These are phyloP conservation scores for Ommatoiulus sabulosus DNA, from an alignment of 2,888 invertebrate genomes.

Conservation along the genomic window DNA sequence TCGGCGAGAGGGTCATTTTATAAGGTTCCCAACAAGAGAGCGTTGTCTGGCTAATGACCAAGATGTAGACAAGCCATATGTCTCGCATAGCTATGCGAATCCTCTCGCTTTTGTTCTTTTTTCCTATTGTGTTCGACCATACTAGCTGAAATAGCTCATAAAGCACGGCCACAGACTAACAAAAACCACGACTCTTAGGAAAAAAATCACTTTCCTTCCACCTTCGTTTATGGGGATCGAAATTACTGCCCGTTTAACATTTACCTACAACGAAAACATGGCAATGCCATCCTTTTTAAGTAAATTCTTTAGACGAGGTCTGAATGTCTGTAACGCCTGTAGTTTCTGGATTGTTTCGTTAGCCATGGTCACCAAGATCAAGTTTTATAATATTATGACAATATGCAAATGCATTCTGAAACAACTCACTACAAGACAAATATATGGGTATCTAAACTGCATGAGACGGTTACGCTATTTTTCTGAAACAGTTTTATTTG, in stretches of 20 bases:
- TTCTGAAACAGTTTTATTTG: neutral
- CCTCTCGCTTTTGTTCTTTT: constrained; percentile 45
- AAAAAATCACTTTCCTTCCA: neutral
- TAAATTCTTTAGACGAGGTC: neutral
- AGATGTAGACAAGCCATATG: constrained; percentile 46
- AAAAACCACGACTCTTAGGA: constrained; percentile 5
- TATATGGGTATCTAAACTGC: too few relatives aligned
- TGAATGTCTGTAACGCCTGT: neutral
- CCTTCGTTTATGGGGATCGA: constrained; percentile 32
- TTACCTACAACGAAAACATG: neutral
- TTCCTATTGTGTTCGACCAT: constrained; percentile 22
- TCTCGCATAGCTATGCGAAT: constrained; percentile 55
- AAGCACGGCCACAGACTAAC: constrained; percentile 49
- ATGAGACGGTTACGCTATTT: neutral
- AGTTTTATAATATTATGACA: neutral
- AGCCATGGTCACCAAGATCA: neutral
- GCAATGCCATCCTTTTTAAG: neutral
- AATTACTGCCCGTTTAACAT: constrained; percentile 3
- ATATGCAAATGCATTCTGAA: neutral
- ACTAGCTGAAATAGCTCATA: constrained; percentile 54
- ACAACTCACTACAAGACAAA: neutral
- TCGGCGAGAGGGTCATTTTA: constrained; percentile 15
- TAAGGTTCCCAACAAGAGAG: neutral
- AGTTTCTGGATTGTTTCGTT: constrained; percentile 9
- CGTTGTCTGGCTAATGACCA: constrained; percentile 40